These are phyloP conservation scores for Anoplolepis gracilipes DNA, from an alignment of 1,140 invertebrate genomes.

Conservation along the genomic window DNA sequence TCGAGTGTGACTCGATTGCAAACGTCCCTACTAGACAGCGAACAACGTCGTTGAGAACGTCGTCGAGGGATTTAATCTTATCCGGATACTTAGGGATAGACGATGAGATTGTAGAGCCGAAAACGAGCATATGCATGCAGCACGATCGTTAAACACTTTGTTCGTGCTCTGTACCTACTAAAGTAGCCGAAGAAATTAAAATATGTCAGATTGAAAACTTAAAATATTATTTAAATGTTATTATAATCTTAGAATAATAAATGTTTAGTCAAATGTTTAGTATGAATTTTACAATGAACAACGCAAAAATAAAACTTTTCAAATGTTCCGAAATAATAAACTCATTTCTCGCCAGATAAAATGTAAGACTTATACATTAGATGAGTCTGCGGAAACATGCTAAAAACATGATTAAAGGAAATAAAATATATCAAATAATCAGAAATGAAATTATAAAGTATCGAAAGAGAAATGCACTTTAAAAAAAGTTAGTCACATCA, in stretches of 20 bases:
- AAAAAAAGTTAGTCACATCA: background rate
- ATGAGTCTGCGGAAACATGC: background rate
- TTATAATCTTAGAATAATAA: background rate
- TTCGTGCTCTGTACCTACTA: background rate
- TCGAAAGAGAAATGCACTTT: background rate
- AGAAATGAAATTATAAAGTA: background rate
- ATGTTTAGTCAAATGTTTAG: background rate
- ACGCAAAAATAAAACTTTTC: background rate
- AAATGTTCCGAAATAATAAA: background rate
- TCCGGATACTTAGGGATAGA: slow-evolving; percentile 66
- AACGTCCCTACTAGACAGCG: slow-evolving; percentile 69
- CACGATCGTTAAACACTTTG: slow-evolving; percentile 10
- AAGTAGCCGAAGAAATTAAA: background rate
- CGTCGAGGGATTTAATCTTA: slow-evolving; percentile 74
- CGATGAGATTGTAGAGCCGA: slow-evolving; percentile 67
- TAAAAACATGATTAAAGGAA: background rate
- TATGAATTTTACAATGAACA: background rate
- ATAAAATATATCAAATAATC: background rate
- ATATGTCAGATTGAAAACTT: background rate
- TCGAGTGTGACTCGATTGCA: slow-evolving; percentile 79
- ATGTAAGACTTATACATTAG: background rate
- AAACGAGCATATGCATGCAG: slow-evolving; percentile 42
- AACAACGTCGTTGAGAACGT: slow-evolving; percentile 55
- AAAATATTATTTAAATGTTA: background rate
- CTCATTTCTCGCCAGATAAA: background rate